Base-by-base conservation (phyloP, 2,888 invertebrate species). In the Callyntrura sp. region DNA sequence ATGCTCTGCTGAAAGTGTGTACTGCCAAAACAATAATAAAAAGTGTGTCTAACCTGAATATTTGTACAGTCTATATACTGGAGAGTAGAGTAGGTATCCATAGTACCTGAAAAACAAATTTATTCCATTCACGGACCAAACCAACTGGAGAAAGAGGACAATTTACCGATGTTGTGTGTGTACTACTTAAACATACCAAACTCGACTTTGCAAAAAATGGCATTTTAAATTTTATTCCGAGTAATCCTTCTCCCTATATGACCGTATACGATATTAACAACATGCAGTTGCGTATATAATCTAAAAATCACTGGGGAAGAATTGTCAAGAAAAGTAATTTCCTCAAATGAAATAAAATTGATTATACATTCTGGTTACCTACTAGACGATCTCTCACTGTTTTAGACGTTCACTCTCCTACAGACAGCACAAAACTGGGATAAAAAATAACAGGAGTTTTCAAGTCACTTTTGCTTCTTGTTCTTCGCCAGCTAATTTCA, bases 291-390 rank as follows among this genome's bases (percentile, higher is more conserved):
- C 2, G 6, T 57, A 57, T 57, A 17, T 57, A 57, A 57, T 57
- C n/a, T n/a, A 57, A 57, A 57, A 57, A 57, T 17, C 6, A 17
- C 68, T 55, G 5, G 23, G 28, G 25, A 3, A 35, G 35, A 17
- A 20, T 23, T 48, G 73, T 12, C 48, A 68, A 73, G 78, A 48
- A 11, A 78, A 78, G 55, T 55, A 25, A 78, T 78, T 55, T 55
- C 25, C 28, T 78, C 28, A 70, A 45, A 35, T n/a, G 12, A 11
- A 51, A 28, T 11, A 28, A 68, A 35, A 35, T 35, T 35, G 35
- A 35, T 35, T 35, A 35, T 35, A 35, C 6, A 35, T 35, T 35
- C 35, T 35, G 35, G 35, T 35, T 35, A 35, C 35, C 35, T 35
- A 78, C 55, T 14, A 51, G 51, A 25, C 43, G 35, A n/a, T n/a